A percentile compares a stretch with the other conserved stretches of the same genome.
These are phyloP conservation scores for Bryconaethiops microstoma DNA, from an alignment of 2,797 vertebrate species.

Conservation along the genomic window DNA sequence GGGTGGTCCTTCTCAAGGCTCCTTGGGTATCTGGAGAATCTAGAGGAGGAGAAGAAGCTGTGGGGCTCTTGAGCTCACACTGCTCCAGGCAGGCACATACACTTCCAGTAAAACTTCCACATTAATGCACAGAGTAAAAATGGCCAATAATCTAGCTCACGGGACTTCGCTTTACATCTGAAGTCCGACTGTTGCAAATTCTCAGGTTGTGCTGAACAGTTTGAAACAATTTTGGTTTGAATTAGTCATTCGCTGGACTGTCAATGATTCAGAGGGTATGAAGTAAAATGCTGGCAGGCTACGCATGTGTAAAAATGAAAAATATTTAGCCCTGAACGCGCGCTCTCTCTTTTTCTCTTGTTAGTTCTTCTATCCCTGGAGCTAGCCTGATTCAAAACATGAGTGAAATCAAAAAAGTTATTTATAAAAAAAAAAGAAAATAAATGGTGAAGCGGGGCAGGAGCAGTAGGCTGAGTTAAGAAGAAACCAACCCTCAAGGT, in stretches of 20 bases:
- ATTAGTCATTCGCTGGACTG: constrained; percentile 34
- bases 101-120: constrained; percentile 3
- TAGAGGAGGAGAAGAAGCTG: constrained; percentile 40
- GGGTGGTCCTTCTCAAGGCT: constrained; percentile 62
- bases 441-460: constrained; percentile 14
- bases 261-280: constrained; percentile 33
- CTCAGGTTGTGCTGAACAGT: constrained; percentile 25
- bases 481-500: constrained; percentile 42
- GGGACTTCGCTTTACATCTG: constrained; percentile 20
- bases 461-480: constrained; percentile 27
- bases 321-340: constrained; percentile 28
- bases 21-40: constrained; percentile 48
- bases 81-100: constrained; percentile 19
- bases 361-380: background rate
- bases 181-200: constrained; percentile 11
- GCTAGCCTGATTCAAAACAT: constrained; percentile 41
- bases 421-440: constrained; percentile 37
- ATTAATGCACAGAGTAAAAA: constrained; percentile 10
- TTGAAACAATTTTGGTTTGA: constrained; percentile 30
- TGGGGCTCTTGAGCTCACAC: constrained; percentile 26
- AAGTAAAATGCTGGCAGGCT: constrained; percentile 31
- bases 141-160: background rate
- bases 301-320: constrained; percentile 26
- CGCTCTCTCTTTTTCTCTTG: background rate
- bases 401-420: constrained; percentile 33